phyloP scores from a whole-genome alignment of 2,888 invertebrate genomes.

The Oxyteleia sp. region DNA sequence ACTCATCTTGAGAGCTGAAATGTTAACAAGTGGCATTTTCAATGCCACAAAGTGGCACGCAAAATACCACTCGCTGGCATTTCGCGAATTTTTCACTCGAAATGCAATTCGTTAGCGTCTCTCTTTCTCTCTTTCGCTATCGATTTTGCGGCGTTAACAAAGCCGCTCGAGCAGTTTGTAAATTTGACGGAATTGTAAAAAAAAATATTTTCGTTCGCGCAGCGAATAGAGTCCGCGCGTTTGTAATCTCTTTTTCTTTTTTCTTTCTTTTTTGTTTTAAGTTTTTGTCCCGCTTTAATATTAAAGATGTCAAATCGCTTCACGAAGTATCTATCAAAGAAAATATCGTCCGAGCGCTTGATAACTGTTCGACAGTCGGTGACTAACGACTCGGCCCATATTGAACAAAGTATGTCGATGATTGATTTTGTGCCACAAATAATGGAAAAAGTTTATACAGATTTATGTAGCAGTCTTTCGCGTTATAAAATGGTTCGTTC shows the following conservation, averaged over 20 bases:
- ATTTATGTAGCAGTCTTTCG: slow-evolving; percentile 56
- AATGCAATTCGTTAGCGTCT: slow-evolving; percentile 37
- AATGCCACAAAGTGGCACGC: slow-evolving; percentile 42
- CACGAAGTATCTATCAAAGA: slow-evolving; percentile 46
- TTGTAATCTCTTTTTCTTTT: too few species aligned
- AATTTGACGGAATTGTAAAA: slow-evolving; percentile 12
- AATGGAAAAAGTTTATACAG: slow-evolving; percentile 70
- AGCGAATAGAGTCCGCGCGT: too few species aligned
- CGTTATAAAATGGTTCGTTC: slow-evolving; percentile 49
- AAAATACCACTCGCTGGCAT: slow-evolving; percentile 64
- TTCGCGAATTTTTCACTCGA: slow-evolving; percentile 37
- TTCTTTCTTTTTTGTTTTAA: too few species aligned
- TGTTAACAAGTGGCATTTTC: slow-evolving; percentile 55
- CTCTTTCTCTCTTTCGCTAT: slow-evolving; percentile 13
- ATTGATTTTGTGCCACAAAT: slow-evolving; percentile 69
- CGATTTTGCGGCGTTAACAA: slow-evolving; percentile 40
- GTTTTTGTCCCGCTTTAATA: too few species aligned
- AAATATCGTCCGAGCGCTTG: slow-evolving; percentile 53
- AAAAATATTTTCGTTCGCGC: too few species aligned
- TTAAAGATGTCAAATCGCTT: slow-evolving; percentile 29
- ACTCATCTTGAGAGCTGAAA: slow-evolving; percentile 40
- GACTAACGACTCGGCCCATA: slow-evolving; percentile 68
- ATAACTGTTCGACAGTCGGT: slow-evolving; percentile 68
- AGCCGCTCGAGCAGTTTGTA: slow-evolving; percentile 7
- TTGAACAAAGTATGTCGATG: slow-evolving; percentile 66